Evolutionary conservation across 2,888 invertebrate genomes (phyloP).

Genomic region (Cheilosia vernalis): DNA sequence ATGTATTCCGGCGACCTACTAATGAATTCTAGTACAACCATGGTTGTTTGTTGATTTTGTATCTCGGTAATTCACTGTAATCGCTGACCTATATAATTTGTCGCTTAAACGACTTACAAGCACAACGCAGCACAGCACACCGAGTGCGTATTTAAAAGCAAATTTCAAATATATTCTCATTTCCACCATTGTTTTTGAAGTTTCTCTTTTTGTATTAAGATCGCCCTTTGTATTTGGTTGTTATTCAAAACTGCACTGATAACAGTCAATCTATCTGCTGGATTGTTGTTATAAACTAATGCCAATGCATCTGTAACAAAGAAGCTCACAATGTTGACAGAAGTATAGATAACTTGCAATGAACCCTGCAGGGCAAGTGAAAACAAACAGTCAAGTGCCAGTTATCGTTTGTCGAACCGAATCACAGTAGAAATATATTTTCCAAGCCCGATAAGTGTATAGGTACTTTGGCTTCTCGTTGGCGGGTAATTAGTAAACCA

Average conservation of each 20-base stretch:
- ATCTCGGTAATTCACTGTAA: constrained; percentile 10
- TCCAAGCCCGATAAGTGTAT: background rate
- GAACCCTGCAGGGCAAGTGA: constrained; percentile 2
- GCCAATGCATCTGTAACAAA: constrained; percentile 22
- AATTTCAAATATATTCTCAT: constrained; percentile 4
- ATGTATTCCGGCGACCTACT: background rate
- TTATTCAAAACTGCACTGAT: constrained; percentile 10
- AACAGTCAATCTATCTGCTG: background rate
- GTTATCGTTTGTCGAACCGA: constrained; percentile 37
- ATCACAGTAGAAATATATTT: background rate
- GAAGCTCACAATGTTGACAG: constrained; percentile 3
- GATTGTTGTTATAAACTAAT: constrained; percentile 4
- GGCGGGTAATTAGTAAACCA: constrained; percentile 4
- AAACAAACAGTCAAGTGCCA: constrained; percentile 5
- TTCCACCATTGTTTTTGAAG: background rate
- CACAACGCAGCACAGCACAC: background rate
- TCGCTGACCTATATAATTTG: constrained; percentile 9
- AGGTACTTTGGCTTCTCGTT: background rate
- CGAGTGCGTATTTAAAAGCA: background rate
- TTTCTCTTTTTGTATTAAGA: background rate
- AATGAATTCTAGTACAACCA: background rate
- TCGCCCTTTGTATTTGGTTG: background rate
- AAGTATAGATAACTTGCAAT: constrained; percentile 1
- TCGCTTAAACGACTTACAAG: constrained; percentile 8
- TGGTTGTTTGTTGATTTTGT: background rate